Evolutionary conservation across 2,888 invertebrate species (phyloP), one percentile per base, ranked within the genome.

Genomic region (Melinaea menophilus): DNA sequence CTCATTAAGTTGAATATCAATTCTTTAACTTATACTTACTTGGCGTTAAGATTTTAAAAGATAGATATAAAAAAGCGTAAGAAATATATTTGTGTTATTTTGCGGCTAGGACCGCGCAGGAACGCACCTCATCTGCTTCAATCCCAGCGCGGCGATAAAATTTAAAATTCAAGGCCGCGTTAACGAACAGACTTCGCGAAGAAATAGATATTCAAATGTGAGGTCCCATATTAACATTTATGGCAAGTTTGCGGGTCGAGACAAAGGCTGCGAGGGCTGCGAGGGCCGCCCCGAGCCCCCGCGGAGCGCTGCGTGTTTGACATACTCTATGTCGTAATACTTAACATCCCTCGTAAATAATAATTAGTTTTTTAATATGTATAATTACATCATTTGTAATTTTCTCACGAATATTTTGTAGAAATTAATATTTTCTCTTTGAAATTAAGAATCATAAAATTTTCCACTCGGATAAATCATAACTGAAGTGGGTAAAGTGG

Each of bases 211-310:
- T 90, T 90, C 90, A 90, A 90, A 90, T 90, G 90, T 84, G 85
- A 85, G 87, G 87, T 89, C 90, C 90, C 90, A 89, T 90, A 90
- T 90, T 90, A 90, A 90, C 90, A 90, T 90, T 90, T 90, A 90
- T 90, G 89, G 90, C 88, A 87, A 89, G 88, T 90, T 90, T 90
- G 90, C 87, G 88, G 86, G 81, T 85, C 84, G 84, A 89, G 85
- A 90, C 90, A 90, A 89, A 87, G 82, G 83, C 84, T 73, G 75
- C 22, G 22, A 22, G 22, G 22, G 22, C 22, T 22, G 22, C 22
- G 22, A 22, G 22, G 22, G 22, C 22, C 22, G 77, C 74, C 69
- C 69, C 72, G 73, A 69, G 71, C 73, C 74, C 75, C 80, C 75
- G 78, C 75, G 81, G 82, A 72, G 72, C 67, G 71, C 66, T 65